Evolutionary conservation across 2,797 vertebrate species (phyloP), one percentile per base, ranked within the genome.

Genomic region (Ptychadena robeensis): DNA sequence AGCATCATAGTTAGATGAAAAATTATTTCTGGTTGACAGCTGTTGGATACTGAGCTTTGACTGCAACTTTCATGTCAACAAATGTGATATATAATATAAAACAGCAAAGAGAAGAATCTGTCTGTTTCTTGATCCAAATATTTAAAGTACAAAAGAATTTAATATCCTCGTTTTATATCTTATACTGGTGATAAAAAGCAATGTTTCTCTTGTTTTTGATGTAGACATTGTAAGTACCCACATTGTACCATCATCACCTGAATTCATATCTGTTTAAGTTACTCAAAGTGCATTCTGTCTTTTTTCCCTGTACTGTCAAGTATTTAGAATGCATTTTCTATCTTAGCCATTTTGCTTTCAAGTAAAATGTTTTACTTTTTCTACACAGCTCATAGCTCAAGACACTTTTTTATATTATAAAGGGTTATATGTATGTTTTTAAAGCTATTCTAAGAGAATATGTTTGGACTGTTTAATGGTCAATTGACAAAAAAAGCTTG

Each of bases 321-420:
- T 44, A 77, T 66, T 66, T 77, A 77, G 48, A 77, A 77, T 77
- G 28, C 63, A 44, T 75, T 66, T 76, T 77, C 74, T 32, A 77
- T 31, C 64, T 37, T 64, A 77, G 74, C n/a, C n/a, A n/a, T n/a
- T n/a, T n/a, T n/a, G n/a, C n/a, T n/a, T n/a, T n/a, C n/a, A n/a
- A n/a, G n/a, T n/a, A n/a, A n/a, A n/a, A n/a, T n/a, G n/a, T n/a
- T n/a, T n/a, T n/a, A n/a, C n/a, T n/a, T n/a, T n/a, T n/a, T n/a
- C n/a, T n/a, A n/a, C n/a, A n/a, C n/a, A n/a, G n/a, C n/a, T n/a
- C n/a, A n/a, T n/a, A n/a, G n/a, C n/a, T n/a, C n/a, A n/a, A n/a
- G n/a, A n/a, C n/a, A n/a, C n/a, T n/a, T n/a, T n/a, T n/a, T n/a
- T n/a, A n/a, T n/a, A n/a, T n/a, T n/a, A n/a, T n/a, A n/a, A n/a